Conservation (phyloP, 2,888 invertebrate species). For the Cylindroiulus punctatus region DNA sequence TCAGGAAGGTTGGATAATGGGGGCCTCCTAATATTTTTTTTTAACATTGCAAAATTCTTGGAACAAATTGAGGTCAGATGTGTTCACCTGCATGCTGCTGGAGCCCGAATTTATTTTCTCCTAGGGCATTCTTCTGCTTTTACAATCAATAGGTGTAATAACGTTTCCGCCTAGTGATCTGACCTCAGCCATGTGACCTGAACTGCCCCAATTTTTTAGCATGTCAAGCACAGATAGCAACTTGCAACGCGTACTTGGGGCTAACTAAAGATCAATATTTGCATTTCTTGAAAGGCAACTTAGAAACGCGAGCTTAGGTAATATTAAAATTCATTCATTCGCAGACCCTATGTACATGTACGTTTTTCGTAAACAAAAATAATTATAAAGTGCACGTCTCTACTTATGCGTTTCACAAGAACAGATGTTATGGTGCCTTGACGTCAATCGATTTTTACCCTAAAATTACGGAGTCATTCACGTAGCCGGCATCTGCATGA, state of each 20-base stretch:
- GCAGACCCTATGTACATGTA: not conserved
- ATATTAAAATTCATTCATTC: not conserved
- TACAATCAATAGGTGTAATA: not conserved
- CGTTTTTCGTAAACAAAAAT: not conserved
- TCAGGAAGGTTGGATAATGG: no score
- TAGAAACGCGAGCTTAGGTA: not conserved
- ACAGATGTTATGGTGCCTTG: not conserved
- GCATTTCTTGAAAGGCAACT: no score
- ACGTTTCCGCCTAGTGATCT: not conserved
- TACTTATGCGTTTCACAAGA: not conserved
- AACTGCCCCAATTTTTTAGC: not conserved
- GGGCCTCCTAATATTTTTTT: no score
- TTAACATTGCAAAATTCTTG: no score
- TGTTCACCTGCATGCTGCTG: no score
- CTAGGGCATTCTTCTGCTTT: not conserved
- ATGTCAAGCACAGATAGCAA: not conserved
- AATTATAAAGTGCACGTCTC: not conserved
- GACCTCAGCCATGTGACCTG: conserved; percentile 3
- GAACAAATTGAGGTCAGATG: not conserved
- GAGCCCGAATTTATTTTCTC: not conserved
- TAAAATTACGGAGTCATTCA: not conserved
- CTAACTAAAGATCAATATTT: no score
- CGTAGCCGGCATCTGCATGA: not conserved
- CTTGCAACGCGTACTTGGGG: not conserved
- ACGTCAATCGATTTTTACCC: conserved; percentile 21